phyloP scores from a whole-genome alignment of 2,797 vertebrate genomes.

The Pangasius mekongensis region DNA sequence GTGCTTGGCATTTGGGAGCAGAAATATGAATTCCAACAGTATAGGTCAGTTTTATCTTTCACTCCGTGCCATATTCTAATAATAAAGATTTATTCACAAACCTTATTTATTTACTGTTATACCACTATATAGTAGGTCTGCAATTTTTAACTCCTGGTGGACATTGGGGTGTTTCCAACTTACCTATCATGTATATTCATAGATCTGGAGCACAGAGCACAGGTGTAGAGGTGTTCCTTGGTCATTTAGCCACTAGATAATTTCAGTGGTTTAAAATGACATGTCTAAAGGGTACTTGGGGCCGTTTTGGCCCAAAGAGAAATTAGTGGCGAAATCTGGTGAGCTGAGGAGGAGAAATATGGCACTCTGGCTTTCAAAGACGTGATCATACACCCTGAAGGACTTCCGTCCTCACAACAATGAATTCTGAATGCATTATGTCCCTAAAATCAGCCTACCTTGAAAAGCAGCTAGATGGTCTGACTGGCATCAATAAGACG shows the following conservation, averaged over 20 bases:
- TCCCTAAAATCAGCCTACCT: slow-evolving; percentile 78
- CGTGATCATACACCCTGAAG: slow-evolving; percentile 75
- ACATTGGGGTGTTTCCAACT: neutral
- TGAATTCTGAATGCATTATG: slow-evolving; percentile 82
- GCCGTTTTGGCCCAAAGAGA: neutral
- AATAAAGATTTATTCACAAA: neutral
- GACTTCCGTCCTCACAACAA: slow-evolving; percentile 76
- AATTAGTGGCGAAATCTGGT: neutral
- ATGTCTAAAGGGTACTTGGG: neutral
- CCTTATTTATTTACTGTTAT: neutral
- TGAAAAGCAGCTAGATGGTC: slow-evolving; percentile 70
- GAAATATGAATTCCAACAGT: neutral
- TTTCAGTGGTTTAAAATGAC: neutral
- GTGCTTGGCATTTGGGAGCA: neutral
- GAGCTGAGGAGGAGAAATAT: neutral
- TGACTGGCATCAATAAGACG: slow-evolving; percentile 56
- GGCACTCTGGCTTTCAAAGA: slow-evolving; percentile 70
- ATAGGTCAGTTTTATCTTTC: neutral
- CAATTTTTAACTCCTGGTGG: neutral
- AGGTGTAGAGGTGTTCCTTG: neutral
- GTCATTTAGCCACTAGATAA: neutral
- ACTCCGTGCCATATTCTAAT: neutral
- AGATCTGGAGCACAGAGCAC: slow-evolving; percentile 52
- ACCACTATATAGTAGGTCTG: neutral
- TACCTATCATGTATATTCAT: too few relatives aligned